phyloP scores from a whole-genome alignment of 2,888 invertebrate species.

The Diarsia rubi region DNA sequence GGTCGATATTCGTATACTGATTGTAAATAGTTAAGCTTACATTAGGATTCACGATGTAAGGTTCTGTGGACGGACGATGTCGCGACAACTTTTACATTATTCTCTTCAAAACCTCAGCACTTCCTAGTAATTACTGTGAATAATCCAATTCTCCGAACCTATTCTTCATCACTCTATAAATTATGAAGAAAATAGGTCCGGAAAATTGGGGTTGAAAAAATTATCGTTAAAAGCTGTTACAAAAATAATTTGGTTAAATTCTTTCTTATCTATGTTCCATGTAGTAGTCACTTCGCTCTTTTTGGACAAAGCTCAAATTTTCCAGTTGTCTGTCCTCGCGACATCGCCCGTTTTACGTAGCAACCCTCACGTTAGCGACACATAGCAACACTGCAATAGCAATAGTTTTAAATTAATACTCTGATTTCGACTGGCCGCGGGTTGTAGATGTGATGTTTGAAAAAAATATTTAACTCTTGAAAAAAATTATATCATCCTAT shows the following conservation, averaged over 20 bases:
- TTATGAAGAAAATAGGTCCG: background rate
- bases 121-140: background rate
- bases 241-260: background rate
- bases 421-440: conserved; percentile 62
- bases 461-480: background rate
- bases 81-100: conserved; percentile 49
- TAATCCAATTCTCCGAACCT: background rate
- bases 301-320: background rate
- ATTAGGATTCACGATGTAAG: conserved; percentile 78
- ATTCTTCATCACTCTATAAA: background rate
- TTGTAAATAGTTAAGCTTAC: conserved; percentile 90
- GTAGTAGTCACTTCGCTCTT: conserved; percentile 15
- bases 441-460: conserved; percentile 69
- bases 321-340: conserved; percentile 39
- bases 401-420: conserved; percentile 75
- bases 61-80: conserved; percentile 68
- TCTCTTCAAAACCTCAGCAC: background rate
- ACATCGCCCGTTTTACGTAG: conserved; percentile 75
- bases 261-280: background rate
- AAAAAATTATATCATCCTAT: no score
- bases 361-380: conserved; percentile 65
- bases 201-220: background rate
- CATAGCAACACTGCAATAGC: conserved; percentile 83
- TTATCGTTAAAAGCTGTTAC: background rate
- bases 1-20: conserved; percentile 88